Percentiles rank a stretch among this genome's conserved stretches.
Conservation (phyloP, 2,113 vertebrate genomes). For the Trogon surrucura region DNA sequence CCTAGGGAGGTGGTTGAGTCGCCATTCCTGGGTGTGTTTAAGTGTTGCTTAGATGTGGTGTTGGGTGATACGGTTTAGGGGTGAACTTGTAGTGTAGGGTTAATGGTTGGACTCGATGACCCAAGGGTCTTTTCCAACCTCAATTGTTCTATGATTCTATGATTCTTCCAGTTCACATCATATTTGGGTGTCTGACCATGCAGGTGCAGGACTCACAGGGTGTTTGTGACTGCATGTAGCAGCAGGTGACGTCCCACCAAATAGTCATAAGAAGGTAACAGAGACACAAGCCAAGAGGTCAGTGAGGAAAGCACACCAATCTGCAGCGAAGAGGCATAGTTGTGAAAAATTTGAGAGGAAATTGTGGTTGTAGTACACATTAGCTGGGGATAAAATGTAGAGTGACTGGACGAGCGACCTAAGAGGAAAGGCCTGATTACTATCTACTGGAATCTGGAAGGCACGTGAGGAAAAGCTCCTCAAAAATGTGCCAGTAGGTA, state of each 20-base stretch:
- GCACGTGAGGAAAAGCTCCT: not conserved
- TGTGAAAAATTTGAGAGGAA: not conserved
- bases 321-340: not conserved
- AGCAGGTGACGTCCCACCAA: not conserved
- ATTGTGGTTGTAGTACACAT: not conserved
- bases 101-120: too few relatives aligned
- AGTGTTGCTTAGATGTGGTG: too few relatives aligned
- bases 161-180: not conserved
- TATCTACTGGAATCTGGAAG: not conserved
- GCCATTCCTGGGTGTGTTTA: too few relatives aligned
- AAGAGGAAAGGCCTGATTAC: not conserved
- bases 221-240: accelerated
- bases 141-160: too few relatives aligned
- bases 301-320: not conserved
- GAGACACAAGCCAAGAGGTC: not conserved
- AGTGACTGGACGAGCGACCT: not conserved
- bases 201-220: not conserved
- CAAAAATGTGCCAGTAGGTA: not conserved
- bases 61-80: too few relatives aligned
- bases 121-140: too few relatives aligned
- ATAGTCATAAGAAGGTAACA: not conserved
- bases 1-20: too few relatives aligned
- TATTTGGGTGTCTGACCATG: not conserved
- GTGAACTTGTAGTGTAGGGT: too few relatives aligned
- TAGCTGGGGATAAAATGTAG: not conserved